phyloP scores from a whole-genome alignment of 2,113 vertebrate species.

The Cettia cetti region DNA sequence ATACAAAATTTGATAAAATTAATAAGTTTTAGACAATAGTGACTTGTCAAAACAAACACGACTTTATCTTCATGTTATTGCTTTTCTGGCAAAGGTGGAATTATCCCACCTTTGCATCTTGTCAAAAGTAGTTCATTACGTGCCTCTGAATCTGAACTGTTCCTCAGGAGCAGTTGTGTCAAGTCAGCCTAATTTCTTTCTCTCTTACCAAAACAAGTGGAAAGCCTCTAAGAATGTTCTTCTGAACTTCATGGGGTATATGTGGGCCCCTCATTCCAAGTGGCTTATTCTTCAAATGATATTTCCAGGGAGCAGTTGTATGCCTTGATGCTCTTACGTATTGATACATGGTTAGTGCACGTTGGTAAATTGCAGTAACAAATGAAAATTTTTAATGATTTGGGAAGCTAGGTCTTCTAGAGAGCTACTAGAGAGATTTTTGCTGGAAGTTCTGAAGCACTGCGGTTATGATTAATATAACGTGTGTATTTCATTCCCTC shows the following conservation, averaged over 20 bases:
- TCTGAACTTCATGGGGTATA: not conserved
- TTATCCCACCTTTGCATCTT: not conserved
- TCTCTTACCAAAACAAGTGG: not conserved
- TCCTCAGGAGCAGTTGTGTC: not conserved
- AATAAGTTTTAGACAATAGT: not conserved
- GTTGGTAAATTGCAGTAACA: not conserved
- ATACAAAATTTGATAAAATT: not conserved
- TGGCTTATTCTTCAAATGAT: not conserved
- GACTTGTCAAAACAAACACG: not conserved
- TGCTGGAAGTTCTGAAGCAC: not conserved
- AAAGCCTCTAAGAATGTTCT: not conserved
- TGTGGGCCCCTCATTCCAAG: not conserved
- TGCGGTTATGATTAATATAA: not conserved
- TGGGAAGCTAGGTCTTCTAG: not conserved
- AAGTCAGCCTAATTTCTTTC: not conserved
- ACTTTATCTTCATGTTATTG: not conserved
- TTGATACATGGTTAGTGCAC: not conserved
- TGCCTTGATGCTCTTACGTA: not conserved
- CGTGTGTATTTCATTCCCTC: fast-evolving
- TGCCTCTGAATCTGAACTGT: not conserved
- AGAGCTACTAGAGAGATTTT: not conserved
- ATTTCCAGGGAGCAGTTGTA: not conserved
- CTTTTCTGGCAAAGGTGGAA: not conserved
- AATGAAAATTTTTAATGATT: not conserved
- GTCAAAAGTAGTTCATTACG: not conserved